Evolutionary conservation across 2,797 vertebrate species (phyloP).

Genomic region (Poliocrania exsul): DNA sequence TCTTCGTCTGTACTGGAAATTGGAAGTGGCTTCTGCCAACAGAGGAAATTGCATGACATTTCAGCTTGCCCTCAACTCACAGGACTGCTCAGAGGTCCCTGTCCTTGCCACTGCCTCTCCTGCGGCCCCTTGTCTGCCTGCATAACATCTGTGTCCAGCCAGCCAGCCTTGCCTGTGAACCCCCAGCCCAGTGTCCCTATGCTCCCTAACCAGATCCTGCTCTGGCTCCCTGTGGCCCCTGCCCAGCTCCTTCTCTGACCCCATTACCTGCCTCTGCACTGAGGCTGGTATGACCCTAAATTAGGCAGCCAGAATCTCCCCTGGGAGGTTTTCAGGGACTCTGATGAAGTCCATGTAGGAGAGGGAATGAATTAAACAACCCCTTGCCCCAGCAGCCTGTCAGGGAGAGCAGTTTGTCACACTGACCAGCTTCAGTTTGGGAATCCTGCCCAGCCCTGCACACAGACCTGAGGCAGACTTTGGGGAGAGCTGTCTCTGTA

Average conservation of each 20-base stretch:
- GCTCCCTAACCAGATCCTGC: background rate
- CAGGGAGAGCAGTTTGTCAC: background rate
- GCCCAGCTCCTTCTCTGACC: background rate
- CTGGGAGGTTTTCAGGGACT: background rate
- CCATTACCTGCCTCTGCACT: background rate
- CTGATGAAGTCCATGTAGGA: background rate
- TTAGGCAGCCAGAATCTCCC: background rate
- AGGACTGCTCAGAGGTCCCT: background rate
- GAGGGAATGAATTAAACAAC: background rate
- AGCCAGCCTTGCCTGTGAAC: background rate
- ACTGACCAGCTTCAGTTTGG: accelerated
- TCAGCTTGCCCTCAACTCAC: background rate
- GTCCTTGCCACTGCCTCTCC: background rate
- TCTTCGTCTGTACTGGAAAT: slow-evolving; percentile 90
- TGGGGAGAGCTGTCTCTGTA: background rate
- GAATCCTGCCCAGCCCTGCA: background rate
- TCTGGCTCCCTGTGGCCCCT: background rate
- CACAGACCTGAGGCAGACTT: background rate
- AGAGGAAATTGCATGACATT: slow-evolving; percentile 71
- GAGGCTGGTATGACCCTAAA: background rate
- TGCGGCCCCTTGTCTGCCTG: background rate
- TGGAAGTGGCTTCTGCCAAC: slow-evolving; percentile 77
- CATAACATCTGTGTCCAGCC: background rate
- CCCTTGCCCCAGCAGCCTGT: background rate
- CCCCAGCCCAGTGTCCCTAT: background rate